Base-by-base conservation (phyloP, 30 jellyfish, hydroid and myxozoan species). In the Hydractinia symbiolongicarpus region DNA sequence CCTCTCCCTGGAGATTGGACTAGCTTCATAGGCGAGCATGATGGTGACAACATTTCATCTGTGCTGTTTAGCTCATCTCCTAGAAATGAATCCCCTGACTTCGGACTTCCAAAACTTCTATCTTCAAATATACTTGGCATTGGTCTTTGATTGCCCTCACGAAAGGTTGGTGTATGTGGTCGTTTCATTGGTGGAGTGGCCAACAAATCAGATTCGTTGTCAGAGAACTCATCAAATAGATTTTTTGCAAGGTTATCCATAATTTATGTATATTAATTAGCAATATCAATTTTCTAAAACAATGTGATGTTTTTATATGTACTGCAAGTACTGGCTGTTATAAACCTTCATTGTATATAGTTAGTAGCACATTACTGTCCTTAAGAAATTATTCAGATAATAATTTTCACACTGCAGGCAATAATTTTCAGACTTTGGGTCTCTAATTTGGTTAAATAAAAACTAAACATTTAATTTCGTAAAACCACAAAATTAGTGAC, bases 191-290 rank as follows among this genome's bases (percentile, higher is more conserved):
- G 72, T 55, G 78, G 17, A 57, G 52, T 61, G 20, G 72, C 53
- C 54, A 9, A 49, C 50, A 50, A 82, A 21, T 61, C 15, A 9
- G 69, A 19, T 54, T 70, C 84, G 7, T 53, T 76, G 8, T 66
- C 69, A 17, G 72, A 10, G 75, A 79, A 83, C 5, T 89, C 94
- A 15, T 58, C 91, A 60, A 89, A 79, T 7, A 89, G 69, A 62
- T 79, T 80, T 78, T 81, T 76, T 75, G 94, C 90, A 67, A 89
- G 88, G 10, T 51, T 54, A 72, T 85, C 94, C 96, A 89, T 89
- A 19, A 68, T 80, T 30, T 64, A n/a, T 64, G 40, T 64, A 64
- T 64, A 64, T 64, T n/a, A 6, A 30, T 30, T 30, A 30, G 44
- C 44, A 30, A 30, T 30, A 30, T 30, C 44, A 30, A 30, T 30